Percentiles rank a stretch among this genome's conserved stretches.
Evolutionary conservation across 2,797 vertebrate species (phyloP).

Genomic region (Chelon auratus): DNA sequence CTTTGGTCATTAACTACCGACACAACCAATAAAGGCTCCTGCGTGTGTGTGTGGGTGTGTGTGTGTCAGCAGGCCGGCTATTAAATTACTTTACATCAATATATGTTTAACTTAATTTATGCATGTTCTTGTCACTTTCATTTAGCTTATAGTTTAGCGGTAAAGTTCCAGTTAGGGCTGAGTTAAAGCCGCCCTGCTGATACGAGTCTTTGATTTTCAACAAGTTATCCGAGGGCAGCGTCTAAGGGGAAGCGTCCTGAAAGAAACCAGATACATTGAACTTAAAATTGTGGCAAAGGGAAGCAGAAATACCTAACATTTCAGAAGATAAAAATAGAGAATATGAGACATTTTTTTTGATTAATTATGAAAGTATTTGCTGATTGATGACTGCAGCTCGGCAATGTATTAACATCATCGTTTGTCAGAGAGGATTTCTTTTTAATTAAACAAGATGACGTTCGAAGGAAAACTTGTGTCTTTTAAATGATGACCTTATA

Average conservation of each 20-base stretch:
- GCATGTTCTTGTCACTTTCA: slow-evolving; percentile 46
- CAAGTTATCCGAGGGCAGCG: not conserved
- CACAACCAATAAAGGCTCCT: slow-evolving; percentile 63
- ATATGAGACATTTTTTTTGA: no score
- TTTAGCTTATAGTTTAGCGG: slow-evolving; percentile 9
- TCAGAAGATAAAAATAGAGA: not conserved
- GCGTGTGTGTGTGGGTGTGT: slow-evolving; percentile 35
- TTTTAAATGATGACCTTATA: not conserved
- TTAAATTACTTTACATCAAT: slow-evolving; percentile 53
- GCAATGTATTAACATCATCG: not conserved
- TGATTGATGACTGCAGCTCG: no score
- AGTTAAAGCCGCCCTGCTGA: not conserved
- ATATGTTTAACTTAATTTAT: slow-evolving; percentile 37
- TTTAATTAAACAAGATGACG: no score
- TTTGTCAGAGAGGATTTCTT: no score
- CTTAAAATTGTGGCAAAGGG: not conserved
- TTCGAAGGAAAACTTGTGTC: no score
- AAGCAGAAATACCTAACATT: not conserved
- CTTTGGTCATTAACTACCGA: slow-evolving; percentile 80
- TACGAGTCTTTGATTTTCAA: not conserved
- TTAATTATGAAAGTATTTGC: no score
- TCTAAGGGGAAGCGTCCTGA: no score
- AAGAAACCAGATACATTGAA: no score
- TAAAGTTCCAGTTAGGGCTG: not conserved
- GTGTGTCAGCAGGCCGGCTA: slow-evolving; percentile 51